Conservation (phyloP, 35 echinoderm and acorn worm species). For the Hemicentrotus pulcherrimus region DNA sequence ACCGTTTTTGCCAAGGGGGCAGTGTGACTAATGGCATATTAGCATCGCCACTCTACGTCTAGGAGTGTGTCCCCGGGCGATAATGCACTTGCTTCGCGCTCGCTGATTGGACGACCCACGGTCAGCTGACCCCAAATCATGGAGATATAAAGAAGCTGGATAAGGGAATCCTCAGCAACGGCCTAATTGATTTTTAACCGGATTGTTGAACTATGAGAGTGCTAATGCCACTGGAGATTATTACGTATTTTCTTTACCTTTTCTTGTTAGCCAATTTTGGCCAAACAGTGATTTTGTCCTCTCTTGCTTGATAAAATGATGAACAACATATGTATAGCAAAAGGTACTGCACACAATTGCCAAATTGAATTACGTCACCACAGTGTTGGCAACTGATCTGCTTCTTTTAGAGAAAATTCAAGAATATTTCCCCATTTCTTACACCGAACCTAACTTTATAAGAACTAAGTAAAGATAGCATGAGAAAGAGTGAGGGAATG, state of each 20-base stretch:
- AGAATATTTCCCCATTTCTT: too few relatives aligned
- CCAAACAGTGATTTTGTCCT: neutral
- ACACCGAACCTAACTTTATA: too few relatives aligned
- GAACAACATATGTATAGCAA: too few relatives aligned
- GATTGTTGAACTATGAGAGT: conserved; percentile 42
- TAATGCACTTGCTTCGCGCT: neutral
- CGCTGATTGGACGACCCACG: neutral
- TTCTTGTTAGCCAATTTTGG: neutral
- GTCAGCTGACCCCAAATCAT: conserved; percentile 29
- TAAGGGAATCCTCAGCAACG: neutral
- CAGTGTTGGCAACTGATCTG: too few relatives aligned
- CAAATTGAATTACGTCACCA: too few relatives aligned
- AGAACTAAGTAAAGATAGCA: too few relatives aligned
- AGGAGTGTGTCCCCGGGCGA: conserved; percentile 40
- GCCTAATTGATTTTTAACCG: conserved; percentile 25
- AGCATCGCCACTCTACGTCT: conserved; percentile 52
- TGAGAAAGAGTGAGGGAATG: too few relatives aligned
- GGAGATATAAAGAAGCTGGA: neutral
- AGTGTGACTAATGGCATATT: conserved; percentile 50
- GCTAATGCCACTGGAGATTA: conserved; percentile 20
- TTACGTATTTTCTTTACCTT: neutral
- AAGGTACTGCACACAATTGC: too few relatives aligned
- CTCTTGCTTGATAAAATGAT: too few relatives aligned
- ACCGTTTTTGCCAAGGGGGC: neutral
- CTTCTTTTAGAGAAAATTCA: too few relatives aligned